Evolutionary conservation across 2,888 invertebrate genomes (phyloP), one percentile per base, ranked within the genome.

Genomic region (Autographa gamma): DNA sequence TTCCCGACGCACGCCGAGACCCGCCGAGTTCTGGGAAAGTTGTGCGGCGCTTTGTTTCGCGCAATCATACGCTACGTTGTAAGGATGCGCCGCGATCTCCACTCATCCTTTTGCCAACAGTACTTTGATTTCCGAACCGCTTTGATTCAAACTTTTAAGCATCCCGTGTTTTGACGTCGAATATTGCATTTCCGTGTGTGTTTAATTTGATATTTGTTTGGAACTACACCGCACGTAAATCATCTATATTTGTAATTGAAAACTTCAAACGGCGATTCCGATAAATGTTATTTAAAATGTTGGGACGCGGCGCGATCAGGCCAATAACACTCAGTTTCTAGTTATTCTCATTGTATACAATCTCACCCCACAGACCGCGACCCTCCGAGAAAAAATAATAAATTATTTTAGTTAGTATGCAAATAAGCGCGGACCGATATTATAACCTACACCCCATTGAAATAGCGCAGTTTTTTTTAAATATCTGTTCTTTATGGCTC

Each of bases 351-450:
- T 94, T 95, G 94, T 91, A 83, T 80, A 89, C 88, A 88, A 85
- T 88, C 89, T 87, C 93, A 93, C 94, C 95, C 95, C 90, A 93
- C 89, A 63, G 84, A 82, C 78, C 83, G 88, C 91, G 89, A 91
- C 95, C 95, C 95, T 95, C 92, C 88, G 91, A 91, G 91, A 93
- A 95, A 95, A 95, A 95, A 95, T 95, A 95, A 95, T 95, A 95
- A 95, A 95, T 95, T 95, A 95, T 95, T 95, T 95, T 95, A 95
- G 95, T 95, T 95, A 95, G 95, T 95, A 95, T 95, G 95, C 95
- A 95, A 95, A 95, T 95, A 94, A 93, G 94, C 87, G 83, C 86
- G 89, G 91, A 86, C 93, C 93, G 93, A 95, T 94, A 93, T 95
- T 94, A 93, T 93, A 93, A 93, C 91, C 90, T 90, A 93, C 94